These are phyloP conservation scores for Hybos culiciformis DNA, from an alignment of 2,888 invertebrate genomes.

Conservation along the genomic window DNA sequence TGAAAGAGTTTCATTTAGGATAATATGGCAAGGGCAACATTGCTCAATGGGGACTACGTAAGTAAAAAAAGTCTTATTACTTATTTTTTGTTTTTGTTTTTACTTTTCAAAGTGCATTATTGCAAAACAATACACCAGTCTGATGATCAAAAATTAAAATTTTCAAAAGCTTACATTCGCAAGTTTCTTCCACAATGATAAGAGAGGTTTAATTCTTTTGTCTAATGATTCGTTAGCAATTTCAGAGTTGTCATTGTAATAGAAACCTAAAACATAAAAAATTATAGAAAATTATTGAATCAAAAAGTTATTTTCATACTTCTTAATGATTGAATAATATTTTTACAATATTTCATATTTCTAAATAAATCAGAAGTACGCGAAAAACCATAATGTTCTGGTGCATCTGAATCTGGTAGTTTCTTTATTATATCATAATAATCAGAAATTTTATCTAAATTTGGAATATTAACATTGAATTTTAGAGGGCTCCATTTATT, in stretches of 20 bases:
- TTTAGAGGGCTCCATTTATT: slow-evolving; percentile 47
- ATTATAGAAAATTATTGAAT: not conserved
- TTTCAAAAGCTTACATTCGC: slow-evolving; percentile 34
- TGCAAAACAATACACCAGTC: no score
- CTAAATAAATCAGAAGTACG: slow-evolving; percentile 28
- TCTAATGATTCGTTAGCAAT: slow-evolving; percentile 37
- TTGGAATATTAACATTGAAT: slow-evolving; percentile 26
- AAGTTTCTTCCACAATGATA: slow-evolving; percentile 72
- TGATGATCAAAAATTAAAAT: not conserved
- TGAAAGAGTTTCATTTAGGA: not conserved
- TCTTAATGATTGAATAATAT: slow-evolving; percentile 25
- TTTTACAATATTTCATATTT: slow-evolving; percentile 26
- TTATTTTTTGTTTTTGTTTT: no score
- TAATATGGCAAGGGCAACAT: no score
- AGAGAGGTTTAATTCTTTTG: slow-evolving; percentile 50
- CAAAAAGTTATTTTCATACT: slow-evolving; percentile 7
- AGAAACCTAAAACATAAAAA: slow-evolving; percentile 6
- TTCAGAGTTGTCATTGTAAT: slow-evolving; percentile 15
- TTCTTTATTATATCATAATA: slow-evolving; percentile 28
- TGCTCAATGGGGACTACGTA: no score
- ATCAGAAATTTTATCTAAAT: slow-evolving; percentile 28
- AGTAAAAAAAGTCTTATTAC: no score
- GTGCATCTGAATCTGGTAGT: slow-evolving; percentile 30
- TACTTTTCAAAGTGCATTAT: no score
- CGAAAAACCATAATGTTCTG: slow-evolving; percentile 29